phyloP scores from a whole-genome alignment of 1,140 invertebrate genomes.

The Achroia grisella region DNA sequence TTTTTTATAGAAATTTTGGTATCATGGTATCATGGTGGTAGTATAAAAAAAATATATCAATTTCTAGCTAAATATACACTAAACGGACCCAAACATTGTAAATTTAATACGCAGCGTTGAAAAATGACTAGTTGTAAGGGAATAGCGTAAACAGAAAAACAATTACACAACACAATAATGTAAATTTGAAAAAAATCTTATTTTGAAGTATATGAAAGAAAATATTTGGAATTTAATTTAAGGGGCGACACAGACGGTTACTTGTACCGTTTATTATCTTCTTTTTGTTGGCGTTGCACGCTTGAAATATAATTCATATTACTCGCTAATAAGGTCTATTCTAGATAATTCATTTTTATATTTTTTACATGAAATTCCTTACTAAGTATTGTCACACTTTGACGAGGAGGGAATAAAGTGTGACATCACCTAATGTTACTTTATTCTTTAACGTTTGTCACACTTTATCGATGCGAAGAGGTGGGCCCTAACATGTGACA shows the following conservation, averaged over 20 bases:
- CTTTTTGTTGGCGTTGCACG: too few relatives aligned
- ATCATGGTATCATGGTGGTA: conserved; percentile 2
- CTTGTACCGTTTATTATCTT: too few relatives aligned
- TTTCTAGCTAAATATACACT: conserved; percentile 45
- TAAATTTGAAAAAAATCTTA: conserved; percentile 24
- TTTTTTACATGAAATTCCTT: too few relatives aligned
- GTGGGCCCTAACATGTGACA: too few relatives aligned
- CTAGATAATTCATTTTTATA: too few relatives aligned
- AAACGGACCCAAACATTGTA: conserved; percentile 58
- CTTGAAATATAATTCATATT: too few relatives aligned
- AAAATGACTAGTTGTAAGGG: conserved; percentile 44
- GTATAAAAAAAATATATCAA: conserved; percentile 12
- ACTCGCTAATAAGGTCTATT: too few relatives aligned
- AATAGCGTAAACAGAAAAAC: conserved; percentile 38
- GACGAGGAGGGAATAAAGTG: too few relatives aligned
- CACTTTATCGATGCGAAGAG: too few relatives aligned
- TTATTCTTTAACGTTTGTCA: too few relatives aligned
- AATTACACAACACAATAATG: conserved; percentile 32
- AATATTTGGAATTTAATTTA: conserved; percentile 42
- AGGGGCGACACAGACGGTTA: background rate
- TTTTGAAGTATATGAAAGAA: conserved; percentile 33
- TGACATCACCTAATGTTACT: too few relatives aligned
- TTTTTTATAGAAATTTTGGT: conserved; percentile 21
- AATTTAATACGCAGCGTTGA: conserved; percentile 39
- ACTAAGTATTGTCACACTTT: too few relatives aligned